Evolutionary conservation across 2,888 invertebrate genomes (phyloP), one percentile per base, ranked within the genome.

Genomic region (Rotaria magnacalcarata): DNA sequence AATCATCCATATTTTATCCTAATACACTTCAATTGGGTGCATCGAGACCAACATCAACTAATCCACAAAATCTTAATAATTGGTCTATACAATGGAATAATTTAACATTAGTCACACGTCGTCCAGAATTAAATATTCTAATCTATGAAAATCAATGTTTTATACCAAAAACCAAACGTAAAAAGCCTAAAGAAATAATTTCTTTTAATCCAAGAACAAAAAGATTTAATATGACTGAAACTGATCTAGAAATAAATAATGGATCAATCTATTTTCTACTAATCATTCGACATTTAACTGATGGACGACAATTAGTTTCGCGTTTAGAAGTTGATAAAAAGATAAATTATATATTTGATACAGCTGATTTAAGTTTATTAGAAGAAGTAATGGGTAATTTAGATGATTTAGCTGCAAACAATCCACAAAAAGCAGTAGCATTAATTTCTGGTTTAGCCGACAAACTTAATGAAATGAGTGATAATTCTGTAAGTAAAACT

Each of bases 351-450:
- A 2, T 8, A 14, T 47, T 80, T 47, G 67, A 67, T 21, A 84
- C 52, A 21, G 54, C 41, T 1, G 87, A 87, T 85, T 85, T 85
- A 27, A 43, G 60, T 52, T 52, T 56, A 85, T 80, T 87, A 56
- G 84, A 85, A 43, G 56, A 84, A 8, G 85, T 75, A 21, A 54
- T 85, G 52, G 60, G 56, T 41, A 85, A 85, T 75, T 60, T 87
- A 24, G 75, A 87, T 84, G 84, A 87, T 47, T 84, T 87, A 47
- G 87, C 84, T 21, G n/a, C 54, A 27, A 34, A 50, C 52, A 85
- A 87, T 87, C 87, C 87, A n/a, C 47, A 85, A 84, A 87, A 85
- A 85, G 87, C 87, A 34, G 60, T 87, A 21, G 43, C 85, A 75
- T 67, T 87, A 60, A 50, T 87, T 14, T n/a, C 67, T 2, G 34